phyloP scores from a whole-genome alignment of 2,113 vertebrate species.

The Thomomys bottae region DNA sequence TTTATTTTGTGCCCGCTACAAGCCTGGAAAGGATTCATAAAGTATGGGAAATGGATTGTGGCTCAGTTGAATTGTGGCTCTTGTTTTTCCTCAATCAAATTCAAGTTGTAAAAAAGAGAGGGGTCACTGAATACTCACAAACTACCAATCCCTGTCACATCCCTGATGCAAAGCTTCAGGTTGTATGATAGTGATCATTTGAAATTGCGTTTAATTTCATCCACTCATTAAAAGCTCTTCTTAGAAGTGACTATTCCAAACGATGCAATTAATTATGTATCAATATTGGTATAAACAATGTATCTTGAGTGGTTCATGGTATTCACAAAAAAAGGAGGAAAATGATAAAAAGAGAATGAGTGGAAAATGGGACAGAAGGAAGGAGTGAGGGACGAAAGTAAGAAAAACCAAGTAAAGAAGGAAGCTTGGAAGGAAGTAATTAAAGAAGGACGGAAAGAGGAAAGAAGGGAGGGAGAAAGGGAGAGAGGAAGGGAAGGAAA shows the following conservation, averaged over 20 bases:
- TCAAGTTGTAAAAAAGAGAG: neutral
- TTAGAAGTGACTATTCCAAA: neutral
- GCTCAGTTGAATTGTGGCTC: neutral
- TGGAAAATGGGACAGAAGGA: neutral
- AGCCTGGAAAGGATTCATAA: neutral
- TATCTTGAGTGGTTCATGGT: neutral
- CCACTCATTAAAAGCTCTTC: neutral
- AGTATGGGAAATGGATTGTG: neutral
- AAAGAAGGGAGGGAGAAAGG: neutral
- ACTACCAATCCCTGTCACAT: neutral
- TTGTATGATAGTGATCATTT: neutral
- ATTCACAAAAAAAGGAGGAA: neutral
- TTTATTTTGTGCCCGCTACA: neutral
- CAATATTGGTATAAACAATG: neutral
- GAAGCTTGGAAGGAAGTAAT: neutral
- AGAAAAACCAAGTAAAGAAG: too few relatives aligned
- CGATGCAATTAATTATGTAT: neutral
- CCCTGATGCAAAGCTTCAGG: neutral
- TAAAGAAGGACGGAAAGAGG: neutral
- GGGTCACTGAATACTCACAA: neutral
- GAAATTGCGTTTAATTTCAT: neutral
- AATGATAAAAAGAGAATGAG: neutral
- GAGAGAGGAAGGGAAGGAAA: neutral
- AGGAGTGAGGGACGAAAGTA: too few relatives aligned
- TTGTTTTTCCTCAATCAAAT: neutral